Percentiles rank a stretch among this genome's conserved stretches.
Evolutionary conservation across 2,113 vertebrate species (phyloP).

Genomic region (Scatophagus argus): DNA sequence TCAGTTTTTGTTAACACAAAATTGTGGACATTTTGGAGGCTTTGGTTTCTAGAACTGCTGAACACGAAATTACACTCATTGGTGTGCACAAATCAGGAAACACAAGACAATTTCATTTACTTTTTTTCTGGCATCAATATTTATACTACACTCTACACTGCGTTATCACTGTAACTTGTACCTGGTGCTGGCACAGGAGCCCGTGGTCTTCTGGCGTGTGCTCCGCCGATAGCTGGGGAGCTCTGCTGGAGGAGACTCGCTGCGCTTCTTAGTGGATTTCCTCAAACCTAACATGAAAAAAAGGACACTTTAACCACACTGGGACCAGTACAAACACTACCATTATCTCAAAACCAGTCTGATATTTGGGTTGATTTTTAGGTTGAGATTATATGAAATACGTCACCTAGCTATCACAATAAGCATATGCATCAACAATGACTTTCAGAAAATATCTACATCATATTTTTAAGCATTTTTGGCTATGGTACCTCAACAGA

Average conservation of each 20-base stretch:
- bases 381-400: not conserved
- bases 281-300: conserved; percentile 88
- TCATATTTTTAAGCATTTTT: not conserved
- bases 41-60: not conserved
- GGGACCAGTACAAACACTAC: not conserved
- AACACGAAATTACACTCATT: not conserved
- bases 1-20: not conserved
- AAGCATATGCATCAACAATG: not conserved
- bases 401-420: too few relatives aligned
- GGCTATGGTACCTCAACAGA: not conserved
- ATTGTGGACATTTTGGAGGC: not conserved
- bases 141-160: not conserved
- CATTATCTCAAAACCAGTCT: not conserved
- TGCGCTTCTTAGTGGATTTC: conserved; percentile 99
- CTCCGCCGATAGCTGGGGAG: conserved; percentile 99
- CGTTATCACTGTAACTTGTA: conserved; percentile 62
- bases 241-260: conserved; percentile 99
- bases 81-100: not conserved
- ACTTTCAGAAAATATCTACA: not conserved
- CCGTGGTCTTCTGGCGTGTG: conserved; percentile 99
- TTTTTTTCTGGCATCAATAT: not conserved
- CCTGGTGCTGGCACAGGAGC: conserved; percentile 99
- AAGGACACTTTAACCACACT: conserved; percentile 8
- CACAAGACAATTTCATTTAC: not conserved
- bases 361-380: not conserved